Evolutionary conservation across 2,113 vertebrate genomes (phyloP).

Genomic region (Crotalus viridis): DNA sequence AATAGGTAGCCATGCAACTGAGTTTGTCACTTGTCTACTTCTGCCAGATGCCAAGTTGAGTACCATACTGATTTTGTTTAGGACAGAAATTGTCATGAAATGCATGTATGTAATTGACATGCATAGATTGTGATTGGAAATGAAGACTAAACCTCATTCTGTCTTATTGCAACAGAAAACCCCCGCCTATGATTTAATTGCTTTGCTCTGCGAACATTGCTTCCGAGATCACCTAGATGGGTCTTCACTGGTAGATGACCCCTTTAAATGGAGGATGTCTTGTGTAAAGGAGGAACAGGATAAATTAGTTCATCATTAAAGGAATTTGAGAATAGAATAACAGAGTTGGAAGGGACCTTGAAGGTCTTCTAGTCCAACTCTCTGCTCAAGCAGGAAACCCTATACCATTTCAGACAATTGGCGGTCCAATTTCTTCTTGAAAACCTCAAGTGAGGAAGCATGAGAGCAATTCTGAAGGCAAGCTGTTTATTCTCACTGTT

Average conservation of each 20-base stretch:
- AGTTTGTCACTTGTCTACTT: not conserved
- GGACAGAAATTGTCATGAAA: not conserved
- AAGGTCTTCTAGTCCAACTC: too few relatives aligned
- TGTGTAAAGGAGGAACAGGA: too few relatives aligned
- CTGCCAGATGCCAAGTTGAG: not conserved
- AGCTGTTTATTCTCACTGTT: not conserved
- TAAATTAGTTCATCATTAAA: too few relatives aligned
- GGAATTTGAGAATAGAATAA: too few relatives aligned
- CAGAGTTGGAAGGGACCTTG: too few relatives aligned
- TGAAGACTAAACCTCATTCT: not conserved
- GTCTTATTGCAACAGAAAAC: not conserved
- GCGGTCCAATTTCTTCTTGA: too few relatives aligned
- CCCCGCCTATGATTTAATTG: not conserved
- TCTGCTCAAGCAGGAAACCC: too few relatives aligned
- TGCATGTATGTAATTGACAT: not conserved
- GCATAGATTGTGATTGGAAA: not conserved
- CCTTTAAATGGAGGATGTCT: not conserved
- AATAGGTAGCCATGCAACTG: not conserved
- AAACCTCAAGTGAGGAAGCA: too few relatives aligned
- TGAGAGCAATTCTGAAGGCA: too few relatives aligned
- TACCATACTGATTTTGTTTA: not conserved
- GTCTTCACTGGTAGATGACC: not conserved
- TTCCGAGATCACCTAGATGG: not conserved
- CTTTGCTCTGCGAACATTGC: not conserved
- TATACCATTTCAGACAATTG: too few relatives aligned